Percentiles rank a stretch among this genome's conserved stretches.
These are phyloP conservation scores for Aegithalos caudatus DNA, from an alignment of 2,113 vertebrate species.

Conservation along the genomic window DNA sequence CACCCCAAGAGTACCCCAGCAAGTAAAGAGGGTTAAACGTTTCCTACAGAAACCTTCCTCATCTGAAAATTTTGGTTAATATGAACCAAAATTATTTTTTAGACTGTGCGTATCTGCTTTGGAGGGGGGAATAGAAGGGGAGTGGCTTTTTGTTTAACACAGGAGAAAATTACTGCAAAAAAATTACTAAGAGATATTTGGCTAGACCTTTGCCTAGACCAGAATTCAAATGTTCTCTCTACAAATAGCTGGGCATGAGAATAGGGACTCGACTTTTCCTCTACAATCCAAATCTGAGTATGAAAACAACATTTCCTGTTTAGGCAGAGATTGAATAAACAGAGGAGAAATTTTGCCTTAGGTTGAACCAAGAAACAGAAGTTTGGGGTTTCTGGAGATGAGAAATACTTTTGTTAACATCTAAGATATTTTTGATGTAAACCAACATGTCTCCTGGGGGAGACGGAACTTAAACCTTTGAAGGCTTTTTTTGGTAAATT, in stretches of 20 bases:
- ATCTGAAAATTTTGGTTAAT: neutral
- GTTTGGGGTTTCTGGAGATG: neutral
- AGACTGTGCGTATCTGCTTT: neutral
- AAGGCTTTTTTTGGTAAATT: neutral
- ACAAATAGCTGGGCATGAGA: neutral
- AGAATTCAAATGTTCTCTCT: neutral
- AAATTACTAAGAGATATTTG: neutral
- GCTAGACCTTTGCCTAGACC: neutral
- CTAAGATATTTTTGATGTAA: neutral
- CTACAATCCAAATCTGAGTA: neutral
- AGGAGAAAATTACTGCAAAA: neutral
- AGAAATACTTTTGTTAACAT: neutral
- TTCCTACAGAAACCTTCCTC: neutral
- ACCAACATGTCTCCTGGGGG: neutral
- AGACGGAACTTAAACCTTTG: neutral
- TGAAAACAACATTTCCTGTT: neutral
- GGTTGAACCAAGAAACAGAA: neutral
- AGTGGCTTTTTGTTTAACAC: neutral
- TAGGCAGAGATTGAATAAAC: neutral
- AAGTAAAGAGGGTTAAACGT: neutral
- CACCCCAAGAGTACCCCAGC: neutral
- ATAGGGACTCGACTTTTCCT: neutral
- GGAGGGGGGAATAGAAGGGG: fast-evolving
- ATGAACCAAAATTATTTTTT: neutral
- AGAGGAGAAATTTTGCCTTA: neutral